phyloP scores from a whole-genome alignment of 2,888 invertebrate species.

The Fabriciana adippe region DNA sequence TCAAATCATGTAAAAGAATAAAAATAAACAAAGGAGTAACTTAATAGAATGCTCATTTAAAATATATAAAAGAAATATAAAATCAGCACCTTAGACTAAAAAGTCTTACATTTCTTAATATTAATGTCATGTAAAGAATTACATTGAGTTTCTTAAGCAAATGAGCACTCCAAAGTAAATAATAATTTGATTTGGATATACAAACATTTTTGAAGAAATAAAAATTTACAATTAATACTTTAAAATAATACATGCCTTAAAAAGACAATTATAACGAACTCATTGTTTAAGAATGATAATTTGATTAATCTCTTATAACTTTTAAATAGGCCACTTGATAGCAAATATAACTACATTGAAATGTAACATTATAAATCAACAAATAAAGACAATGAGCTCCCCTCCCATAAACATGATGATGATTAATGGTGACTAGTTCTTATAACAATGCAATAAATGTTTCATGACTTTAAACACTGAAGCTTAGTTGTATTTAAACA shows the following conservation, averaged over 20 bases:
- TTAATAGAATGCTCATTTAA: constrained; percentile 52
- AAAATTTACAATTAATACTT: constrained; percentile 70
- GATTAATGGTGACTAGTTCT: constrained; percentile 6
- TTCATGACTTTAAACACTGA: background rate
- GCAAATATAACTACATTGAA: constrained; percentile 61
- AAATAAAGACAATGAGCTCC: constrained; percentile 49
- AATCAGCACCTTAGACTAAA: constrained; percentile 46
- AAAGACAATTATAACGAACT: constrained; percentile 68
- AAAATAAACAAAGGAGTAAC: constrained; percentile 49
- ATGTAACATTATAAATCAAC: constrained; percentile 67
- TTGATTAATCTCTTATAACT: constrained; percentile 58
- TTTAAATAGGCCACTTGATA: constrained; percentile 67
- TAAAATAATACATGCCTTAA: constrained; percentile 74
- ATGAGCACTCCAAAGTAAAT: constrained; percentile 42
- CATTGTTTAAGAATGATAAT: constrained; percentile 66
- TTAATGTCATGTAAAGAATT: constrained; percentile 46
- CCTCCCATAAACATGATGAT: background rate
- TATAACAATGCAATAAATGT: background rate
- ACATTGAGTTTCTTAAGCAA: constrained; percentile 33
- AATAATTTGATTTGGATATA: constrained; percentile 42
- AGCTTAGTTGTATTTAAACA: background rate
- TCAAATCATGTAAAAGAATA: constrained; percentile 57
- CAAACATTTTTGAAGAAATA: constrained; percentile 38
- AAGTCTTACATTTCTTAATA: constrained; percentile 34
- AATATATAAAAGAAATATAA: constrained; percentile 42